Conservation (phyloP, 2,797 vertebrate genomes). For the Distichodus sexfasciatus region DNA sequence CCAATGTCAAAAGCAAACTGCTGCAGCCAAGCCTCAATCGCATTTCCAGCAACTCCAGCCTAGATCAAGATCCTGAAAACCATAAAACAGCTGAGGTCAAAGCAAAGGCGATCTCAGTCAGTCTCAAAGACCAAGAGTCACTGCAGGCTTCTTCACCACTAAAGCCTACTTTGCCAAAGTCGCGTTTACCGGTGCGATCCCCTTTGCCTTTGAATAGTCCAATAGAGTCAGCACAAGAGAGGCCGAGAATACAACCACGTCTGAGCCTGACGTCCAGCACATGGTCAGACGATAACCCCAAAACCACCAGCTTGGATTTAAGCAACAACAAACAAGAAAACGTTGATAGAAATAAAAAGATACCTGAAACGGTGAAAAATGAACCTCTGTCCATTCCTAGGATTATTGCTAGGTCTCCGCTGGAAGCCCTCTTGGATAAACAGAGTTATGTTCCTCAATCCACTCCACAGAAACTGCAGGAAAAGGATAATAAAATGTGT, state of each 20-base stretch:
- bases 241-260: constrained; percentile 40
- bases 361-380: not conserved
- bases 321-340: constrained; percentile 32
- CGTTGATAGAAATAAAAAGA: constrained; percentile 4
- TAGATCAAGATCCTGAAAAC: constrained; percentile 65
- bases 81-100: constrained; percentile 51
- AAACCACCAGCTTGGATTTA: constrained; percentile 18
- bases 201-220: constrained; percentile 19
- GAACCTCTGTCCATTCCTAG: constrained; percentile 5
- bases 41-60: constrained; percentile 57
- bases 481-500: constrained; percentile 32
- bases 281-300: constrained; percentile 39
- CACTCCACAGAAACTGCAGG: not conserved
- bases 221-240: constrained; percentile 19
- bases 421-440: constrained; percentile 12
- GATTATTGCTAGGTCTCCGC: not conserved
- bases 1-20: constrained; percentile 49
- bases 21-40: not conserved
- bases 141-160: constrained; percentile 60
- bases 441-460: not conserved
- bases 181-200: constrained; percentile 44
- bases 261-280: constrained; percentile 57
- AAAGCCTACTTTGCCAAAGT: constrained; percentile 44
- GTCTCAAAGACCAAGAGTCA: constrained; percentile 62
- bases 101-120: constrained; percentile 33